A percentile compares a stretch with the other conserved stretches of the same genome.
Evolutionary conservation across 2,888 invertebrate genomes (phyloP).

Genomic region (Synanthedon andrenaeformis): DNA sequence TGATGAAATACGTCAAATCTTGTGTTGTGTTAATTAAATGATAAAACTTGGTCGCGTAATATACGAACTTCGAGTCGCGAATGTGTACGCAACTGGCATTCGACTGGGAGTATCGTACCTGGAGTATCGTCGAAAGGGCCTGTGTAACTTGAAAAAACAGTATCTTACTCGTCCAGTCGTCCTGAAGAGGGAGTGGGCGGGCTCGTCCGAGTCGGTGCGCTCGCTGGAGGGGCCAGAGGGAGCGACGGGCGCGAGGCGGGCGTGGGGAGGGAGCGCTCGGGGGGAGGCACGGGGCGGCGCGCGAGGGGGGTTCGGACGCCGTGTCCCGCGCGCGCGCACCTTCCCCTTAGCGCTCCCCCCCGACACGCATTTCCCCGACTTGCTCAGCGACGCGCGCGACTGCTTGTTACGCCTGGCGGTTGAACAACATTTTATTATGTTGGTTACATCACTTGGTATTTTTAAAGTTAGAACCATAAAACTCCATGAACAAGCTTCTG

Average conservation of each 20-base stretch:
- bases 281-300: conserved; percentile 7
- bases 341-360: conserved; percentile 17
- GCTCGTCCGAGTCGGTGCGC: conserved; percentile 56
- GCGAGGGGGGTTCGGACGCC: conserved; percentile 14
- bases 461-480: too few relatives aligned
- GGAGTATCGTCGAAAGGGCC: too few relatives aligned
- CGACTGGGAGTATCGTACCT: too few relatives aligned
- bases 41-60: too few relatives aligned
- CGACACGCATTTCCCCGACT: conserved; percentile 4
- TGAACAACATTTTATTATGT: neutral
- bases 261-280: conserved; percentile 6
- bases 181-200: conserved; percentile 34
- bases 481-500: too few relatives aligned
- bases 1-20: too few relatives aligned
- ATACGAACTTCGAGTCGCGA: too few relatives aligned
- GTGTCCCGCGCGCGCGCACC: conserved; percentile 23
- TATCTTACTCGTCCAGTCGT: conserved; percentile 33
- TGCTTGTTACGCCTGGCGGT: conserved; percentile 40
- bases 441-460: neutral
- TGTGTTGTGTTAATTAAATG: too few relatives aligned
- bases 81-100: too few relatives aligned
- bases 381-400: conserved; percentile 23
- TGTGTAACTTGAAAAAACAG: too few relatives aligned
- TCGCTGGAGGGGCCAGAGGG: conserved; percentile 47
- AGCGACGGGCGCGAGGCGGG: conserved; percentile 8